Base-by-base conservation (phyloP, 2,888 invertebrate genomes). In the Pachydiplax longipennis region DNA sequence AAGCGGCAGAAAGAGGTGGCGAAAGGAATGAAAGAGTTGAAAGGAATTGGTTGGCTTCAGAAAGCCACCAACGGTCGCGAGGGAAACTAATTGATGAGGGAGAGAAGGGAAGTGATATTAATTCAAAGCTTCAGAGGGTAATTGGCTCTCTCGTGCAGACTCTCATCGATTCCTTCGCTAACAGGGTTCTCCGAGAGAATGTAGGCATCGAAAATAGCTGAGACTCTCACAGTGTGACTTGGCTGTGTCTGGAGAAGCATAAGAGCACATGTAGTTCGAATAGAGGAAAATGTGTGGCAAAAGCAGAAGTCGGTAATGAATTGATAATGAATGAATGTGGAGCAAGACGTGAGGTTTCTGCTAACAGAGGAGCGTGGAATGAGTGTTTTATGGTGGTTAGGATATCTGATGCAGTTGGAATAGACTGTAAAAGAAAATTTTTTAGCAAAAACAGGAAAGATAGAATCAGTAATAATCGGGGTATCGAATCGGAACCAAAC, bases 111-210 rank as follows among this genome's bases (percentile, higher is more conserved):
- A 87, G 87, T 65, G 87, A 87, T 87, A 87, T 87, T 87, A 87
- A 87, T 87, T 87, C 87, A 87, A 87, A 87, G 83, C 83, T 58
- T 61, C 83, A 35, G 83, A 83, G 61, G 87, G 87, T 87, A 87
- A 87, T 87, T 87, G 87, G 87, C 87, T 87, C 61, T 35, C 82
- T 48, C 73, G 10, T 65, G 65, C 65, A 65, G 73, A 25, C 31
- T 73, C 73, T 25, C 82, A 48, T 53, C 83, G 15, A 40, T 8
- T 58, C 58, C 58, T 25, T 25, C 13, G 3, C 82, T 25, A n/a
- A 44, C 13, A 44, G 15, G n/a, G 0, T 22, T 15, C 31, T 15
- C 44, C 13, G 25, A 80, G 35, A 15, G 80, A 37, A 80, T 18
- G 80, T 22, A 15, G 80, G 35, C 35, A 40, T 40, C 18, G 81